phyloP scores from a whole-genome alignment of 2,113 vertebrate species.

The Gnathonemus longibarbis region DNA sequence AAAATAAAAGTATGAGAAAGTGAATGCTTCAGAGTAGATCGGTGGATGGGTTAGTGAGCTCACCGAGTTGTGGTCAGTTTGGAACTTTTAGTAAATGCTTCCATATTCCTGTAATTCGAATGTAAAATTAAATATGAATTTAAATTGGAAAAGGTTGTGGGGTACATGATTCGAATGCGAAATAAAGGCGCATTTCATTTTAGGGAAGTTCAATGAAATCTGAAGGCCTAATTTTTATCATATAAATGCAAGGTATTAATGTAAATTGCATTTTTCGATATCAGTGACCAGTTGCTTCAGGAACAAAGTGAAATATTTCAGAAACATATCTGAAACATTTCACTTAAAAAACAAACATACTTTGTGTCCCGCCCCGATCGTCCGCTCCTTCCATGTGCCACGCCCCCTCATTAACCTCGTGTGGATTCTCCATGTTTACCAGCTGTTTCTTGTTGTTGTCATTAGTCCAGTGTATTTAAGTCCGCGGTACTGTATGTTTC shows the following conservation, averaged over 20 bases:
- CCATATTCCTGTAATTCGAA: not conserved
- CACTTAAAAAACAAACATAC: not conserved
- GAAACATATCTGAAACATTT: not conserved
- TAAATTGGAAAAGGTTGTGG: not conserved
- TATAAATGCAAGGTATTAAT: not conserved
- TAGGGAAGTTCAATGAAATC: not conserved
- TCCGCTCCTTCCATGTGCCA: no score
- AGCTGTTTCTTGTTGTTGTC: no score
- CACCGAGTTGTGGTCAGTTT: not conserved
- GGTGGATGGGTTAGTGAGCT: not conserved
- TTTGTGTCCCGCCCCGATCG: no score
- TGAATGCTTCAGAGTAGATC: not conserved
- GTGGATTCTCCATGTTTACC: no score
- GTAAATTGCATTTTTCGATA: not conserved
- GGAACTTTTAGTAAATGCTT: not conserved
- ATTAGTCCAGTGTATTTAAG: no score
- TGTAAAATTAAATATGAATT: not conserved
- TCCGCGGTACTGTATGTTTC: no score
- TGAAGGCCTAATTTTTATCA: not conserved
- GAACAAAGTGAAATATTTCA: not conserved
- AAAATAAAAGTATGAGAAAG: slow-evolving; percentile 12
- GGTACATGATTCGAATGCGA: not conserved
- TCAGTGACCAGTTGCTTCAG: not conserved
- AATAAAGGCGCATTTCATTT: not conserved
- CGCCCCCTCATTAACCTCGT: no score